A percentile compares a stretch with the other conserved stretches of the same genome.
Conservation (phyloP, 2,888 invertebrate genomes). For the Tetramorium bicarinatum region DNA sequence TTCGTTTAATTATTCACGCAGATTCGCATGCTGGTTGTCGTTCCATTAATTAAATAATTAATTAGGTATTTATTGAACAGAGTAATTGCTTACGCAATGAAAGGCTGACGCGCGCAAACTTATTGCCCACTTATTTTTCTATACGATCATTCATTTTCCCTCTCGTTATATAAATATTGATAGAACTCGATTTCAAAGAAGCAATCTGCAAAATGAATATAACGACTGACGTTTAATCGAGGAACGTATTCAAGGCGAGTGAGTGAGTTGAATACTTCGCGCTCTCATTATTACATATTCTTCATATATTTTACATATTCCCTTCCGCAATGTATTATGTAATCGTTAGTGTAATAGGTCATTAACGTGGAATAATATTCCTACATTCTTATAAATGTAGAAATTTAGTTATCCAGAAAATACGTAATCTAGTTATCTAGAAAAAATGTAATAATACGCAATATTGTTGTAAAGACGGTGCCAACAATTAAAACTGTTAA, state of each 20-base stretch:
- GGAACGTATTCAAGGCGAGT: neutral
- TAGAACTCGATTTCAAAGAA: constrained; percentile 6
- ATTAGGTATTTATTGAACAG: constrained; percentile 41
- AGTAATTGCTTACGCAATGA: constrained; percentile 4
- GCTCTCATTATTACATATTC: neutral
- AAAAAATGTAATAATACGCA: neutral
- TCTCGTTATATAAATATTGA: constrained; percentile 26
- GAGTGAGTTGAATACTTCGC: neutral
- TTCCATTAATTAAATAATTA: constrained; percentile 43
- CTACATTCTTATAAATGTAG: neutral
- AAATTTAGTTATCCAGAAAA: neutral
- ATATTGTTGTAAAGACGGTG: neutral
- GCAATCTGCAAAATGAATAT: constrained; percentile 10
- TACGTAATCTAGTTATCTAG: neutral
- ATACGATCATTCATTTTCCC: constrained; percentile 9
- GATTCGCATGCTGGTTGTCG: constrained; percentile 27
- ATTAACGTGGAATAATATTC: neutral
- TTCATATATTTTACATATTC: neutral
- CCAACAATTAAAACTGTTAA: neutral
- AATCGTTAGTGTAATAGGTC: constrained; percentile 1
- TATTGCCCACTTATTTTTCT: constrained; percentile 30
- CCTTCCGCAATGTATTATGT: neutral
- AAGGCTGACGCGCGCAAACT: constrained; percentile 16
- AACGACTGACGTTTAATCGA: neutral
- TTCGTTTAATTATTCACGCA: constrained; percentile 42